Evolutionary conservation across 2,888 invertebrate genomes (phyloP).

Genomic region (Apoda limacodes): DNA sequence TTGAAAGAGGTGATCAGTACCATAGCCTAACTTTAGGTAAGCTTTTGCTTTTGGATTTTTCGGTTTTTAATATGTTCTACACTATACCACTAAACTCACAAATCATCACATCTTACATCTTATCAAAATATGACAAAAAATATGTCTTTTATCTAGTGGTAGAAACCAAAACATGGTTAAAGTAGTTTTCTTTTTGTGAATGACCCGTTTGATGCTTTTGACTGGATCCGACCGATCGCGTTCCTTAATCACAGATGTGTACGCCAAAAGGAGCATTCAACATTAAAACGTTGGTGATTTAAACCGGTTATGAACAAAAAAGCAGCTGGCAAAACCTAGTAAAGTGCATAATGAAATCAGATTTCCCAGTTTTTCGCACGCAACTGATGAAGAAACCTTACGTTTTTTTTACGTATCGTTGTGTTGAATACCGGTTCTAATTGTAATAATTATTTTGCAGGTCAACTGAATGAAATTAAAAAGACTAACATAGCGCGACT

Average conservation of each 20-base stretch:
- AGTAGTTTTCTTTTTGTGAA: conserved; percentile 7
- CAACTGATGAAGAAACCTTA: neutral
- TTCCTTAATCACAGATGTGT: too few relatives aligned
- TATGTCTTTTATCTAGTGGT: conserved; percentile 6
- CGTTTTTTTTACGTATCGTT: conserved; percentile 6
- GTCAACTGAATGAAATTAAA: conserved; percentile 41
- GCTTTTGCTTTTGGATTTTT: conserved; percentile 19
- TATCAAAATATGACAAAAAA: conserved; percentile 6
- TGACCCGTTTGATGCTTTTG: conserved; percentile 10
- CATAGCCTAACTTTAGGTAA: conserved; percentile 42
- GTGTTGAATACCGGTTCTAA: conserved; percentile 1
- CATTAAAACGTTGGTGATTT: conserved; percentile 10
- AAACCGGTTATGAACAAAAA: conserved; percentile 1
- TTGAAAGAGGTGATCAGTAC: conserved; percentile 43
- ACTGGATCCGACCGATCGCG: conserved; percentile 1
- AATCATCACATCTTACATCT: conserved; percentile 4
- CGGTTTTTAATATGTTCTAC: too few relatives aligned
- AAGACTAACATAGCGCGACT: conserved; percentile 48
- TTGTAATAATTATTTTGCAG: conserved; percentile 25
- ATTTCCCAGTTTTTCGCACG: neutral
- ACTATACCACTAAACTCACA: conserved; percentile 1
- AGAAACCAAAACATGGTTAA: conserved; percentile 5
- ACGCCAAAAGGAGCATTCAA: too few relatives aligned
- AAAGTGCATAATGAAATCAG: neutral
- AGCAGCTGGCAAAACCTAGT: too few relatives aligned